These are phyloP conservation scores for Agrenia bidenticulata DNA, from an alignment of 2,888 invertebrate genomes.

Conservation along the genomic window DNA sequence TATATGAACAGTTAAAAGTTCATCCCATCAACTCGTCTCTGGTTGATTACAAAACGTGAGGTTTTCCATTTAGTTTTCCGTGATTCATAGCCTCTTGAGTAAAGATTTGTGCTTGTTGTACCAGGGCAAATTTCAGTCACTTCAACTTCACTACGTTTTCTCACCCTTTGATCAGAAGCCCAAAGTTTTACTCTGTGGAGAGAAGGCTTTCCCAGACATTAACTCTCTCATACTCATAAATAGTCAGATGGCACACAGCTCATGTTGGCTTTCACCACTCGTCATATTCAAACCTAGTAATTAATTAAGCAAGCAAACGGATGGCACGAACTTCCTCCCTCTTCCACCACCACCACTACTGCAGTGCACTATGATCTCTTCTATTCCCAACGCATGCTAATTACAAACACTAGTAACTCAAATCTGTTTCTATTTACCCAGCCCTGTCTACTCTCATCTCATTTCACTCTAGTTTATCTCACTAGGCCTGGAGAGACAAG, in stretches of 20 bases:
- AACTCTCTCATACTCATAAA: constrained; percentile 20
- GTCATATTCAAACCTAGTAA: constrained; percentile 31
- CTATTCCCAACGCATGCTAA: constrained; percentile 20
- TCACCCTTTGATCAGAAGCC: constrained; percentile 29
- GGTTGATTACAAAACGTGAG: constrained; percentile 22
- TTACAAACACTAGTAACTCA: constrained; percentile 17
- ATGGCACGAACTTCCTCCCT: constrained; percentile 29
- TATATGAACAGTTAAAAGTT: constrained; percentile 3
- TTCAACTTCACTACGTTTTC: constrained; percentile 18
- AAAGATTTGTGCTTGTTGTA: constrained; percentile 13
- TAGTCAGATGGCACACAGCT: constrained; percentile 24
- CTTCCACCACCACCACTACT: constrained; percentile 1
- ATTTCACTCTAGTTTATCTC: no score
- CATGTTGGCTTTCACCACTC: constrained; percentile 26
- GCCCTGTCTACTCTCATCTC: no score
- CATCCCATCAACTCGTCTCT: not conserved
- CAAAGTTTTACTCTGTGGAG: constrained; percentile 10
- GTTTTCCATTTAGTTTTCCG: constrained; percentile 26
- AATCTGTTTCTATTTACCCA: constrained; percentile 21
- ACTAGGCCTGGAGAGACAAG: no score
- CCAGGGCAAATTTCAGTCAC: constrained; percentile 20
- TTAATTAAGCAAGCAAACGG: constrained; percentile 49
- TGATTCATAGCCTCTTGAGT: constrained; percentile 23
- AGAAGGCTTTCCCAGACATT: constrained; percentile 14
- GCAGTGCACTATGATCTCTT: constrained; percentile 17